These are phyloP conservation scores for Anaspis maculata DNA, from an alignment of 2,888 invertebrate genomes.

Conservation along the genomic window DNA sequence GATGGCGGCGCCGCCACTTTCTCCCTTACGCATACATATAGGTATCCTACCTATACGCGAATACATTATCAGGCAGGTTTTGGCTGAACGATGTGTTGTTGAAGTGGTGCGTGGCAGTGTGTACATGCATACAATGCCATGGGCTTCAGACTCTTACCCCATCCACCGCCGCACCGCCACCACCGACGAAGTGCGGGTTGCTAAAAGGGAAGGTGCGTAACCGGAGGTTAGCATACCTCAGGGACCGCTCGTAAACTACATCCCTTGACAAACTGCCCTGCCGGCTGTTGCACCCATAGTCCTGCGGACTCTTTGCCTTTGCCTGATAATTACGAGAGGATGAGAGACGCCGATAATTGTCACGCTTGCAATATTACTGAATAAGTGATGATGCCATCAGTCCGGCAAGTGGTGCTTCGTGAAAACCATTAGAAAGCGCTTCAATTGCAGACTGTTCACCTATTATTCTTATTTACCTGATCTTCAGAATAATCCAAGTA, in stretches of 20 bases:
- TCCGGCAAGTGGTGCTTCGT: too few species aligned
- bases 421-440: too few species aligned
- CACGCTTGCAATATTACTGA: slow-evolving; percentile 3
- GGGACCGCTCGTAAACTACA: slow-evolving; percentile 43
- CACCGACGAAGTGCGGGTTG: slow-evolving; percentile 22
- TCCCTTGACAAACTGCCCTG: slow-evolving; percentile 37
- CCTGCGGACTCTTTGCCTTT: too few species aligned
- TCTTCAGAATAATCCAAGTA: too few species aligned
- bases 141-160: neutral
- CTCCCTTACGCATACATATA: too few species aligned
- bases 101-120: slow-evolving; percentile 11
- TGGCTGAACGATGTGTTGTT: slow-evolving; percentile 6
- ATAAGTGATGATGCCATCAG: too few species aligned
- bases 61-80: slow-evolving; percentile 10
- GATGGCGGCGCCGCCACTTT: slow-evolving; percentile 8
- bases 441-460: too few species aligned
- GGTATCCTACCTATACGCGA: too few species aligned
- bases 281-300: neutral
- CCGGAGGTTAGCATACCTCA: slow-evolving; percentile 42
- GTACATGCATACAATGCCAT: slow-evolving; percentile 5
- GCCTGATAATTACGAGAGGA: neutral
- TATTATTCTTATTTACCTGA: too few species aligned
- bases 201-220: slow-evolving; percentile 43
- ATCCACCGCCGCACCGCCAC: slow-evolving; percentile 6
- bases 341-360: neutral